Evolutionary conservation across 1,140 invertebrate species (phyloP).

Genomic region (Drosophila sproati): DNA sequence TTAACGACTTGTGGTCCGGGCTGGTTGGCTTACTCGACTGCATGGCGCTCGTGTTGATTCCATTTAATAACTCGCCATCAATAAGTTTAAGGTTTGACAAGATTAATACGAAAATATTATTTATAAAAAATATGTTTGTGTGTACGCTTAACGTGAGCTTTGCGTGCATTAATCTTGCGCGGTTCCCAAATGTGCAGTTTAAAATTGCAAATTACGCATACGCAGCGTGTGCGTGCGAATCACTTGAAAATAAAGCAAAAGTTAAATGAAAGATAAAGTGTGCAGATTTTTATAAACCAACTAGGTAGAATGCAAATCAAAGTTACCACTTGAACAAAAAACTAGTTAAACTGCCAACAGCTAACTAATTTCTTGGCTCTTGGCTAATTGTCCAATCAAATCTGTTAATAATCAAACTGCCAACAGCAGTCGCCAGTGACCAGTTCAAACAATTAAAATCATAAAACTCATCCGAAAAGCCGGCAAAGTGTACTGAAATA

Average conservation of each 20-base stretch:
- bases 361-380: conserved; percentile 42
- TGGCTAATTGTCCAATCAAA: conserved; percentile 77
- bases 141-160: conserved; percentile 4
- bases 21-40: conserved; percentile 30
- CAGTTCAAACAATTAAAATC: conserved; percentile 71
- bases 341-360: conserved; percentile 16
- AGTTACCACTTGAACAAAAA: not conserved
- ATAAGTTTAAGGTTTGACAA: conserved; percentile 46
- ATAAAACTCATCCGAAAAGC: conserved; percentile 53
- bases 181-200: conserved; percentile 47
- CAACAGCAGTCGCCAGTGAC: conserved; percentile 47
- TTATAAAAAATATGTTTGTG: conserved; percentile 26
- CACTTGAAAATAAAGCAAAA: conserved; percentile 2
- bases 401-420: conserved; percentile 59
- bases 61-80: conserved; percentile 67
- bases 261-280: not conserved
- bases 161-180: conserved; percentile 58
- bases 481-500: conserved; percentile 30
- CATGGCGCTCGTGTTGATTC: conserved; percentile 43
- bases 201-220: conserved; percentile 42
- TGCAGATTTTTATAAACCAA: not conserved
- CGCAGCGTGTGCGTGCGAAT: conserved; percentile 23
- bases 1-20: conserved; percentile 52
- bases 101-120: conserved; percentile 53
- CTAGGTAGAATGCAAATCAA: not conserved